Base-by-base conservation (phyloP, 2,113 vertebrate species). In the Motacilla alba region DNA sequence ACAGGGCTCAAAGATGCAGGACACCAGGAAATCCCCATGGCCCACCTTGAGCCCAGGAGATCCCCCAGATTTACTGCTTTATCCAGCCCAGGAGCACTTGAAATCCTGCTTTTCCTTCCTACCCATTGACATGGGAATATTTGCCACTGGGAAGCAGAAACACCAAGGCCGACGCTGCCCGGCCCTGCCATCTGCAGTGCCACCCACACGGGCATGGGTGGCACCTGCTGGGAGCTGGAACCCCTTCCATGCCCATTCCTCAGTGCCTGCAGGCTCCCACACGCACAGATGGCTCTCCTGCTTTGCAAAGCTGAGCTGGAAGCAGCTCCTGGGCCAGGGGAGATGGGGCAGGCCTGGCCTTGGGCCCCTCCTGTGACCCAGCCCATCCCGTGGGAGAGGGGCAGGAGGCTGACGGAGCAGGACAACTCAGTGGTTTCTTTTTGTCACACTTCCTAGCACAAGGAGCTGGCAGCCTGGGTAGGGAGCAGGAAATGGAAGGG, bases 101-200 rank as follows among this genome's bases (percentile, higher is more conserved):
- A 73, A 88, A 77, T 46, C 63, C 63, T 39, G 22, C 8, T 85
- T 64, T 67, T 46, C 43, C 63, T 35, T 39, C 56, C n/a, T 46
- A 0, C 46, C 49, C 37, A 6, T 5, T 35, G 75, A 6, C 5
- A 6, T 0, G 6, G 69, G 47, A 66, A 13, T 0, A 0, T 59
- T 80, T 90, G 28, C 88, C 70, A 6, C 21, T 13, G 69, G 69
- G 64, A 60, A 78, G 67, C 41, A 83, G 50, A 24, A 39, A 23
- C 1, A 3, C 16, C 31, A 10, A 39, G 41, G 73, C 73, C 23
- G 41, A 1, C 9, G 7, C 35, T 92, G 89, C 59, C 72, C 5
- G 9, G 80, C 50, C 0, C 2, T 67, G 75, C 77, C 93, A 68
- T 82, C 86, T 90, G 90, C 56, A 83, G 75, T 73, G 85, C 78